phyloP scores from a whole-genome alignment of 2,113 vertebrate species.

The Colaptes auratus region DNA sequence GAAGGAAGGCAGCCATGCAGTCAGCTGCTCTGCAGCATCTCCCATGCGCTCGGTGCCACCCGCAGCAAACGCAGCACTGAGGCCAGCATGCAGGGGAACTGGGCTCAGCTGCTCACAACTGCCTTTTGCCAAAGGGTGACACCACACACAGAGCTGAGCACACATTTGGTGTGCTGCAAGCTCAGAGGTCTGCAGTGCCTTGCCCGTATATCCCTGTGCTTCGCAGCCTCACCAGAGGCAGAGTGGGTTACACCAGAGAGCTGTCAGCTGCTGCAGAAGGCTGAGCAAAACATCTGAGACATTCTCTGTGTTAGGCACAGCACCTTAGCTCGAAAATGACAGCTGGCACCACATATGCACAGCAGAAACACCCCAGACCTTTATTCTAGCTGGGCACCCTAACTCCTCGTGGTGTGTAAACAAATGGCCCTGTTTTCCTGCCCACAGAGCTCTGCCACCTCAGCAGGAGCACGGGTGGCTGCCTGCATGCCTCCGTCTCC shows the following conservation, averaged over 20 bases:
- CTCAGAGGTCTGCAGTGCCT: background rate
- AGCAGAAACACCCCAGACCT: background rate
- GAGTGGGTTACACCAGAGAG: background rate
- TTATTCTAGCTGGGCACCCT: background rate
- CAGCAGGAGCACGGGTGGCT: background rate
- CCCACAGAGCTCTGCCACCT: background rate
- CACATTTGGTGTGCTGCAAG: background rate
- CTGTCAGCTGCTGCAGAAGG: background rate
- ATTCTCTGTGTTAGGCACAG: background rate
- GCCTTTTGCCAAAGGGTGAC: background rate
- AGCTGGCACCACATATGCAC: background rate
- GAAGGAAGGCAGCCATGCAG: background rate
- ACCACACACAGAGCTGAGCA: background rate
- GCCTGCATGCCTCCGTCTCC: background rate
- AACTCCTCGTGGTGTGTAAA: background rate
- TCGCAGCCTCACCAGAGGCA: background rate
- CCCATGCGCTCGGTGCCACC: too few species aligned
- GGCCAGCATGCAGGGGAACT: rapidly evolving
- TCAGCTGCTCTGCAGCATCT: background rate
- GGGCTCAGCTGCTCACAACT: background rate
- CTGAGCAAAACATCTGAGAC: background rate
- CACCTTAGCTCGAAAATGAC: background rate
- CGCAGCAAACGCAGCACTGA: background rate
- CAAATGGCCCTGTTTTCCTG: background rate
- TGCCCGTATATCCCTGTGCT: rapidly evolving